Conservation (phyloP, 2,113 vertebrate species). For the Silurus meridionalis region DNA sequence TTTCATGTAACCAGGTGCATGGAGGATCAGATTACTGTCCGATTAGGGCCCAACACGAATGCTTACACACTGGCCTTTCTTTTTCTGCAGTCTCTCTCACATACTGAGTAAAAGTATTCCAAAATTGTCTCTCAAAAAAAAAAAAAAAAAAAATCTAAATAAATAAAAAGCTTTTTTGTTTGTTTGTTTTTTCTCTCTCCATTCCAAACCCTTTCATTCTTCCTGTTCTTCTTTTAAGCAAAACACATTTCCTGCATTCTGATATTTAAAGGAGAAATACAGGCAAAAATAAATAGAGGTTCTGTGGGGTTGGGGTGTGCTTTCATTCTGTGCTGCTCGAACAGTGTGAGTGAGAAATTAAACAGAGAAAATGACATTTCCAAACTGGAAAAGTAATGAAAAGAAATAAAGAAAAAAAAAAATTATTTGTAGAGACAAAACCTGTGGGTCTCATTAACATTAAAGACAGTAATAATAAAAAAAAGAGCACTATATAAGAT, state of each 20-base stretch:
- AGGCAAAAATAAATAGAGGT: conserved; percentile 47
- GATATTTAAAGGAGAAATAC: conserved; percentile 38
- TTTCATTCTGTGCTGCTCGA: background rate
- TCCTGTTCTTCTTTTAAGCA: conserved; percentile 35
- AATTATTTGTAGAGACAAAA: background rate
- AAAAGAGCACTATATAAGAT: background rate
- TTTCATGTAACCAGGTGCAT: conserved; percentile 61
- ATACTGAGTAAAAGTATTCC: conserved; percentile 5
- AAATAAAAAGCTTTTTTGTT: background rate
- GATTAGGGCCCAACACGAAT: conserved; percentile 57
- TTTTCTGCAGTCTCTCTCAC: conserved; percentile 31
- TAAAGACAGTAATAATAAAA: background rate
- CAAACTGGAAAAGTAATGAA: background rate
- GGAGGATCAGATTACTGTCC: conserved; percentile 63
- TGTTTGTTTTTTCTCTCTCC: background rate
- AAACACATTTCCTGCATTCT: conserved; percentile 64
- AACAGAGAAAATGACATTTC: conserved; percentile 30
- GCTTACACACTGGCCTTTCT: conserved; percentile 48
- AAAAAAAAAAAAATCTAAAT: background rate
- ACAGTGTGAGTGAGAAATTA: conserved; percentile 16
- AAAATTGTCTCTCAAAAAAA: background rate
- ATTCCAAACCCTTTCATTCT: conserved; percentile 46
- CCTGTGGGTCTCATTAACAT: background rate
- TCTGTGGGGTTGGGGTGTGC: conserved; percentile 37
- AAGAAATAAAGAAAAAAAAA: background rate